phyloP scores from a whole-genome alignment of 2,113 vertebrate genomes.

The Coptodon rendalli region DNA sequence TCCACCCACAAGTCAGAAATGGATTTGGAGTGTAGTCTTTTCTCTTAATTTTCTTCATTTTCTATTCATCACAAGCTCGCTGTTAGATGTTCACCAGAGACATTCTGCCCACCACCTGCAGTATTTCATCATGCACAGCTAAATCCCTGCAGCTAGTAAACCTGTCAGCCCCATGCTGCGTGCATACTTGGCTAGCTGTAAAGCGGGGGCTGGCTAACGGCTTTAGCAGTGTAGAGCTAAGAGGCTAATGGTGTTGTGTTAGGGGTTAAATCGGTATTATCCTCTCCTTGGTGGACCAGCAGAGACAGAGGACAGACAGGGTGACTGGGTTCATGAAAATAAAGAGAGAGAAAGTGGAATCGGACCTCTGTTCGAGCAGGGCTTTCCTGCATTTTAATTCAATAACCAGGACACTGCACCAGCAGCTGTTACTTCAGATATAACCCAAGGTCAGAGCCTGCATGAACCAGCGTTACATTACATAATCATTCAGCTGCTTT shows the following conservation, averaged over 20 bases:
- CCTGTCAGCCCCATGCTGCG: neutral
- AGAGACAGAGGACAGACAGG: slow-evolving; percentile 3
- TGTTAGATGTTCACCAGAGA: neutral
- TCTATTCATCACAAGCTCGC: neutral
- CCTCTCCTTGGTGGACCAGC: slow-evolving; percentile 8
- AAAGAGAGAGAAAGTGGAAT: neutral
- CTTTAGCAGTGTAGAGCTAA: slow-evolving; percentile 37
- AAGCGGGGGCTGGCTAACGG: neutral
- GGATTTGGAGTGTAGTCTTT: neutral
- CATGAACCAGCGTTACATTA: neutral
- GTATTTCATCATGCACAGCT: slow-evolving; percentile 11
- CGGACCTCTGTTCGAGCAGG: neutral
- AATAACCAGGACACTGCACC: neutral
- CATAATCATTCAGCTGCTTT: slow-evolving; percentile 23
- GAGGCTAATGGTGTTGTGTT: slow-evolving; percentile 38
- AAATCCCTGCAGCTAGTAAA: slow-evolving; percentile 26
- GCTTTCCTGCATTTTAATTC: slow-evolving; percentile 4
- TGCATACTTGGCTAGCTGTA: neutral
- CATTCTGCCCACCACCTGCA: slow-evolving; percentile 3
- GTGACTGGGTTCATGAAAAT: neutral
- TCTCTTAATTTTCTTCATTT: neutral
- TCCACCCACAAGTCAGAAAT: neutral
- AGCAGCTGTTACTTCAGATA: slow-evolving; percentile 25
- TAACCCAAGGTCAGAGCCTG: slow-evolving; percentile 20
- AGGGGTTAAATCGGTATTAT: slow-evolving; percentile 48